These are phyloP conservation scores for Zoanthus sociatus DNA, from an alignment of 92 coral and sea anemone genomes.

Conservation along the genomic window DNA sequence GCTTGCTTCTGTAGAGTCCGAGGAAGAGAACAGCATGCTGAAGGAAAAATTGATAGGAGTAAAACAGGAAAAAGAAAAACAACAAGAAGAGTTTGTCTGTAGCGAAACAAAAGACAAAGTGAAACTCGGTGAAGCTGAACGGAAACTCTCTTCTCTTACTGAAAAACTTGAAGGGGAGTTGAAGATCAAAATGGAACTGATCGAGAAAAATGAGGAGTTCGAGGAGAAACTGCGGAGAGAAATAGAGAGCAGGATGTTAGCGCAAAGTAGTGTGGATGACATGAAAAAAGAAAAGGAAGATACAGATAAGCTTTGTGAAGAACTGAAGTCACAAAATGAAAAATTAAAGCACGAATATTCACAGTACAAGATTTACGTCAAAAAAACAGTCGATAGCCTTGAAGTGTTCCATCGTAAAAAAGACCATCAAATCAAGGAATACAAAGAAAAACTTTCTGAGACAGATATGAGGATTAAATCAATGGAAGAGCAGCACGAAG, in stretches of 20 bases:
- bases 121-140: slow-evolving; percentile 58
- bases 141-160: slow-evolving; percentile 51
- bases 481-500: slow-evolving; percentile 57
- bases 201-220: slow-evolving; percentile 17
- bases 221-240: slow-evolving; percentile 22
- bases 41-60: slow-evolving; percentile 68
- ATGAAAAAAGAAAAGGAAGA: slow-evolving; percentile 41
- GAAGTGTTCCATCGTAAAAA: slow-evolving; percentile 29
- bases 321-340: slow-evolving; percentile 8
- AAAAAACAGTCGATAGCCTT: slow-evolving; percentile 50
- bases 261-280: not conserved
- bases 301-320: slow-evolving; percentile 7
- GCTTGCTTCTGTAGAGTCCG: slow-evolving; percentile 61
- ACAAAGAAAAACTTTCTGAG: slow-evolving; percentile 24
- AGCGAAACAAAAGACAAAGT: slow-evolving; percentile 72
- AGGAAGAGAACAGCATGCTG: slow-evolving; percentile 69
- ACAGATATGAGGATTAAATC: slow-evolving; percentile 42
- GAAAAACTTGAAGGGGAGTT: slow-evolving; percentile 44
- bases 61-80: slow-evolving; percentile 64
- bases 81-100: slow-evolving; percentile 64
- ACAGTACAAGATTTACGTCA: slow-evolving; percentile 41
- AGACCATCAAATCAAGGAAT: slow-evolving; percentile 32
- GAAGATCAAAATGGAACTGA: slow-evolving; percentile 37
- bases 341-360: slow-evolving; percentile 20
- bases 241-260: not conserved